Evolutionary conservation across 1,140 invertebrate species (phyloP).

Genomic region (Nylanderia fulva): DNA sequence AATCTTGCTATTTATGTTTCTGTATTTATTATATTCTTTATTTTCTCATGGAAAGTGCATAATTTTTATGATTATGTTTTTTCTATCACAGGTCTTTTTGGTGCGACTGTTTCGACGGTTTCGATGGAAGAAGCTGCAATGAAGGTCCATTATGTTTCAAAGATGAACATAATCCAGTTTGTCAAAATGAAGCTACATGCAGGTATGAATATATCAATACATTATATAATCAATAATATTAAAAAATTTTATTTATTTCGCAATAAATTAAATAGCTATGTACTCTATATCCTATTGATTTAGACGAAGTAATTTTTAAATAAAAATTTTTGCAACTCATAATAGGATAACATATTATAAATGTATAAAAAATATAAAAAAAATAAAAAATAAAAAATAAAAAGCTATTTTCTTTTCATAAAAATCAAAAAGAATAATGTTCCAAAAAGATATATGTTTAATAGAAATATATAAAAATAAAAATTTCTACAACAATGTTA

Average conservation of each 20-base stretch:
- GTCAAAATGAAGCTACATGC: constrained; percentile 92
- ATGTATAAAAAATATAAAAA: too few relatives aligned
- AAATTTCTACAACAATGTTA: too few relatives aligned
- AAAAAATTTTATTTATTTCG: constrained; percentile 1
- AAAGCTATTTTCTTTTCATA: background rate
- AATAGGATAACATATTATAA: too few relatives aligned
- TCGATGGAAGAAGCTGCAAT: constrained; percentile 90
- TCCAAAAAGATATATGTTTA: background rate
- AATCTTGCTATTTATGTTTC: constrained; percentile 35
- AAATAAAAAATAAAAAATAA: too few relatives aligned
- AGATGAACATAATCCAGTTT: constrained; percentile 87
- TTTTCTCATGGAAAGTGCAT: background rate
- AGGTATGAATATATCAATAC: constrained; percentile 87
- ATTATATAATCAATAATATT: background rate
- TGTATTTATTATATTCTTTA: background rate
- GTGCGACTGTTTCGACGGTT: constrained; percentile 91
- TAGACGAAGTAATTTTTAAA: background rate
- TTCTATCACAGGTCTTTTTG: constrained; percentile 86
- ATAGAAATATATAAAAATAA: background rate
- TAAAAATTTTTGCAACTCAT: background rate
- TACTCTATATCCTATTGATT: background rate
- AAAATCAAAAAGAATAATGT: background rate
- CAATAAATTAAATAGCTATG: background rate
- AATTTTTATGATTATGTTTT: background rate
- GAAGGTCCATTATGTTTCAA: constrained; percentile 90